These are phyloP conservation scores for Mionectes macconnelli DNA, from an alignment of 2,113 vertebrate genomes.

Conservation along the genomic window DNA sequence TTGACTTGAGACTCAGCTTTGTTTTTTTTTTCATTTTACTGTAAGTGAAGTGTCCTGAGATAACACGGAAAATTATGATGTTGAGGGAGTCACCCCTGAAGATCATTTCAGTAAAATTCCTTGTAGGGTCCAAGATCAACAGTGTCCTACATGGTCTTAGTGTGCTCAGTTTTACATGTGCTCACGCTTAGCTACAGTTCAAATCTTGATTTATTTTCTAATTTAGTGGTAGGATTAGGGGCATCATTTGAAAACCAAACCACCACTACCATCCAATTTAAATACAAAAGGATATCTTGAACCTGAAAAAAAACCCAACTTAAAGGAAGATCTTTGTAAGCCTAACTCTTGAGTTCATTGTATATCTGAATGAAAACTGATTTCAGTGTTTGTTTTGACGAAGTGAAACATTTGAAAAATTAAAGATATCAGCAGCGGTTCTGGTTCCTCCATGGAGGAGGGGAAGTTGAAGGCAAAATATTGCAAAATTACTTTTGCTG, in stretches of 20 bases:
- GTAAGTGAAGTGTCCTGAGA: not conserved
- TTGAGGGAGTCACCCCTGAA: not conserved
- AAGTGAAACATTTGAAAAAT: not conserved
- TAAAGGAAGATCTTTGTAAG: not conserved
- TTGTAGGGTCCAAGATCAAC: not conserved
- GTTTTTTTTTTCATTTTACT: not conserved
- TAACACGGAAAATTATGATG: not conserved
- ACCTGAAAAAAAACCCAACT: not conserved
- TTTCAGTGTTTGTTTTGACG: not conserved
- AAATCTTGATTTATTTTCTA: conserved; percentile 1
- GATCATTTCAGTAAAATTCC: not conserved
- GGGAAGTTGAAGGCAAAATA: not conserved
- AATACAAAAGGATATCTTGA: not conserved
- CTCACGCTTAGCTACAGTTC: not conserved
- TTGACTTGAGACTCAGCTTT: not conserved
- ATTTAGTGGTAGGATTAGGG: not conserved
- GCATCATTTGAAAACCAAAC: not conserved
- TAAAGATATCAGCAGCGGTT: not conserved
- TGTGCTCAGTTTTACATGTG: not conserved
- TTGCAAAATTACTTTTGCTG: not conserved
- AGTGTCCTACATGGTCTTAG: not conserved
- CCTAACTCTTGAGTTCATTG: not conserved
- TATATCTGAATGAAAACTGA: not conserved
- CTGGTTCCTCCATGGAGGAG: not conserved
- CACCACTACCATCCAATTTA: not conserved